phyloP scores from a whole-genome alignment of 2,888 invertebrate genomes.

The Neocrepidodera transversa region DNA sequence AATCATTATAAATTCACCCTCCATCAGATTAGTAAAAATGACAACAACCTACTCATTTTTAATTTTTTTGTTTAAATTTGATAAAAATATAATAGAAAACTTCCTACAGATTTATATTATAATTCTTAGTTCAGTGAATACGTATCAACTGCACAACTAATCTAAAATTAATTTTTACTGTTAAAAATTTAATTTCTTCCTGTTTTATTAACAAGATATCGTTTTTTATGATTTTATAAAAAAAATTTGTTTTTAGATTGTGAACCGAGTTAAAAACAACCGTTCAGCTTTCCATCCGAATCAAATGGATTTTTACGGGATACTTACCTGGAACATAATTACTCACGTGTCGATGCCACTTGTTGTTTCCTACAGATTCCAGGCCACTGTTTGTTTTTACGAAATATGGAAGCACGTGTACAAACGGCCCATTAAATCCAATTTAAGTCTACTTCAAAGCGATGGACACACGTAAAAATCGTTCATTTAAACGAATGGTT shows the following conservation, averaged over 20 bases:
- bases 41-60: too few species aligned
- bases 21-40: too few species aligned
- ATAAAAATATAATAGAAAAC: too few species aligned
- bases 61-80: too few species aligned
- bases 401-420: constrained; percentile 91
- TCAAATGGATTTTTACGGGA: constrained; percentile 81
- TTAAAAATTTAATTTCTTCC: too few species aligned
- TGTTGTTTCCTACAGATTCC: constrained; percentile 86
- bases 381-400: constrained; percentile 87
- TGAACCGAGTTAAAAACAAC: constrained; percentile 82
- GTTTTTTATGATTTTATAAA: too few species aligned
- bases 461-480: neutral
- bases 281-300: constrained; percentile 80
- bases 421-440: constrained; percentile 59
- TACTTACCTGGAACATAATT: constrained; percentile 88
- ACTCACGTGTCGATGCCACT: constrained; percentile 86
- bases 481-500: neutral
- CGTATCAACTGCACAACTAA: too few species aligned
- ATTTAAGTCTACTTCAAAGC: constrained; percentile 1
- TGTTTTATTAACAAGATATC: too few species aligned
- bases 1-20: too few species aligned
- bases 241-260: constrained; percentile 57
- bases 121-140: too few species aligned
- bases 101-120: too few species aligned
- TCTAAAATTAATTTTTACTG: too few species aligned